A percentile compares a stretch with the other conserved stretches of the same genome.
These are phyloP conservation scores for Haemorhous mexicanus DNA, from an alignment of 2,113 vertebrate genomes.

Conservation along the genomic window DNA sequence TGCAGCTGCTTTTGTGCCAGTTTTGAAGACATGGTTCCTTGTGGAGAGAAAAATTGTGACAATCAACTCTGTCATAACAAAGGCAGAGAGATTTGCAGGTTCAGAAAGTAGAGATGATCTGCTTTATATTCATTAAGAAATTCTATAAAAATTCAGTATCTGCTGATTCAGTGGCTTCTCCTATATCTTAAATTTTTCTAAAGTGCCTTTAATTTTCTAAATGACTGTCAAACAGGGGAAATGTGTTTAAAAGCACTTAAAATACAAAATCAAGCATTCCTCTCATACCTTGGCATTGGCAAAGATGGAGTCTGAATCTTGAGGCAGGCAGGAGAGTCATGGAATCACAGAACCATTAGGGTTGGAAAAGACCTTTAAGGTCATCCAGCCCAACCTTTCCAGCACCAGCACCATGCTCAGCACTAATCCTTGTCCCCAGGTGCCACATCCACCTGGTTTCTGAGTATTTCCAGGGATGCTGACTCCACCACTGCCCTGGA, in stretches of 20 bases:
- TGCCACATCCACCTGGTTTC: background rate
- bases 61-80: background rate
- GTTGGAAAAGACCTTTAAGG: background rate
- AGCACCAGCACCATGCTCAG: background rate
- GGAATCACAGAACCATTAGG: background rate
- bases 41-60: background rate
- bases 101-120: background rate
- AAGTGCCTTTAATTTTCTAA: background rate
- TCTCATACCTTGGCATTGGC: accelerated
- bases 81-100: background rate
- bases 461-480: background rate
- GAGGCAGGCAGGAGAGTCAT: background rate
- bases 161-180: background rate
- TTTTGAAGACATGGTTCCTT: background rate
- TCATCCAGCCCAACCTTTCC: background rate
- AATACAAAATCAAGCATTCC: background rate
- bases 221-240: background rate
- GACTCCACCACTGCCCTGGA: background rate
- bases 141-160: background rate
- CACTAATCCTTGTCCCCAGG: accelerated
- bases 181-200: background rate
- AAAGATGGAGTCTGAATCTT: background rate
- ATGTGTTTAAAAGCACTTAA: background rate
- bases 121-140: background rate
- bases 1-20: background rate